Evolutionary conservation across 2,797 vertebrate genomes (phyloP).

Genomic region (Cygnus olor): DNA sequence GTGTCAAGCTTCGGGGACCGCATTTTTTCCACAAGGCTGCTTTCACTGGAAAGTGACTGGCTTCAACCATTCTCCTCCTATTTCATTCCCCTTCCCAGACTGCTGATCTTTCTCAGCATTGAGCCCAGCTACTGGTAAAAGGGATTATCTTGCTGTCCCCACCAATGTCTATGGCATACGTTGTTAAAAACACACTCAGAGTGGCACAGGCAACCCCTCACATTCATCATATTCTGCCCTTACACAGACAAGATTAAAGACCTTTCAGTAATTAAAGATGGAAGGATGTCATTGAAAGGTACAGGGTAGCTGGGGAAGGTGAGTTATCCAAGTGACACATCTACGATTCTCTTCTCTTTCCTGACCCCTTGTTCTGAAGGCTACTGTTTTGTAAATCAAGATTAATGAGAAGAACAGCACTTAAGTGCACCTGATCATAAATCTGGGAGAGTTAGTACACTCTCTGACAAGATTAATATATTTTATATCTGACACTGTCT

Average conservation of each 20-base stretch:
- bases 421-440: slow-evolving; percentile 67
- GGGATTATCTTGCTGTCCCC: not conserved
- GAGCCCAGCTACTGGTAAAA: not conserved
- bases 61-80: not conserved
- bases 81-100: not conserved
- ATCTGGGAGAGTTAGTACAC: slow-evolving; percentile 68
- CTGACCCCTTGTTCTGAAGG: slow-evolving; percentile 53
- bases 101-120: not conserved
- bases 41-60: not conserved
- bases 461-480: slow-evolving; percentile 69
- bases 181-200: not conserved
- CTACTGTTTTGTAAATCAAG: slow-evolving; percentile 75
- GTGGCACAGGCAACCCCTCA: not conserved
- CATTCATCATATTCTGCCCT: slow-evolving; percentile 40
- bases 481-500: slow-evolving; percentile 52
- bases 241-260: slow-evolving; percentile 52
- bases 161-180: not conserved
- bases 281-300: slow-evolving; percentile 50
- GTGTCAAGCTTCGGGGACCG: not conserved
- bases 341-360: slow-evolving; percentile 23
- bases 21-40: not conserved
- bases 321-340: slow-evolving; percentile 34
- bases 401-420: slow-evolving; percentile 69
- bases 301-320: not conserved
- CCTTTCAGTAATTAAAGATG: slow-evolving; percentile 44